These are phyloP conservation scores for Anguilla rostrata DNA, from an alignment of 2,113 vertebrate genomes.

Conservation along the genomic window DNA sequence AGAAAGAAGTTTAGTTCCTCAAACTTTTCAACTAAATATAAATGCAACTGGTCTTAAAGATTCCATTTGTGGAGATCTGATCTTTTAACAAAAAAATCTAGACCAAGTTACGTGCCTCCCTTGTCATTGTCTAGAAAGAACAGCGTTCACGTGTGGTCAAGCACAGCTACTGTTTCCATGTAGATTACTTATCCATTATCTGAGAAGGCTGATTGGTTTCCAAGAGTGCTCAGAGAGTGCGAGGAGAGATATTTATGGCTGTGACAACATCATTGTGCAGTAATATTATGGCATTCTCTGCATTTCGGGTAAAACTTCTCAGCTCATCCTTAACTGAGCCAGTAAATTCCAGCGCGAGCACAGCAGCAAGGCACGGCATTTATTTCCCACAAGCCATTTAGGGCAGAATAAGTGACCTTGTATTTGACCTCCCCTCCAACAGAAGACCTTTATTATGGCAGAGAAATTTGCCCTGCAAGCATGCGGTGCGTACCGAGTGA, in stretches of 20 bases:
- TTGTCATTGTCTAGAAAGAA: background rate
- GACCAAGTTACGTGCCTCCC: background rate
- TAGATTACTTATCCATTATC: background rate
- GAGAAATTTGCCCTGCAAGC: background rate
- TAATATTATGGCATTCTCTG: background rate
- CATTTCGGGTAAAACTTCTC: background rate
- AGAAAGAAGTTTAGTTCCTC: background rate
- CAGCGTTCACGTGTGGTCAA: background rate
- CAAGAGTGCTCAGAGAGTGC: background rate
- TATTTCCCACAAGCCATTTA: background rate
- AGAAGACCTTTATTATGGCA: background rate
- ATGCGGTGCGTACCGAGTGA: background rate
- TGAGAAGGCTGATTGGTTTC: background rate
- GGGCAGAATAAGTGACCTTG: background rate
- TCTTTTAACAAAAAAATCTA: background rate
- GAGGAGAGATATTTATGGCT: background rate
- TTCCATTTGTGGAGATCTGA: background rate
- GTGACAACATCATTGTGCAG: background rate
- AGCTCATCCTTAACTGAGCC: background rate
- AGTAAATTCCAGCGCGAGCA: background rate
- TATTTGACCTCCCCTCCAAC: background rate
- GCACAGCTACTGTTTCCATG: background rate
- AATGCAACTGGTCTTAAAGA: background rate
- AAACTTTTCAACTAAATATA: background rate
- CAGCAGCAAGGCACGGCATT: background rate